phyloP scores from a whole-genome alignment of 2,888 invertebrate species.

The Tricholauxania praeusta region DNA sequence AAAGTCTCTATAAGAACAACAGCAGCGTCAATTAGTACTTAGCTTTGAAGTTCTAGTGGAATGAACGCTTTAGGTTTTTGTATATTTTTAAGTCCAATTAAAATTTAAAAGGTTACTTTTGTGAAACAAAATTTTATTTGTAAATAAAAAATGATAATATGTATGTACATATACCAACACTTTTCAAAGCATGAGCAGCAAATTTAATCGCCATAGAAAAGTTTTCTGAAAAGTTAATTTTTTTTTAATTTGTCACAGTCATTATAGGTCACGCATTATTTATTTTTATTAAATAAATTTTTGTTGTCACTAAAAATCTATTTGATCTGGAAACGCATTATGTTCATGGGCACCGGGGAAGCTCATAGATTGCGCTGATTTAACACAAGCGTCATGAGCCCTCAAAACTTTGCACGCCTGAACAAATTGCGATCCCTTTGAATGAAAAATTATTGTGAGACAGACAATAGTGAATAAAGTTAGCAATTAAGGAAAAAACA shows the following conservation, averaged over 20 bases:
- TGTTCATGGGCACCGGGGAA: no score
- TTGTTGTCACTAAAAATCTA: conserved; percentile 28
- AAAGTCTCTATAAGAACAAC: conserved; percentile 2
- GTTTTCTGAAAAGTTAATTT: no score
- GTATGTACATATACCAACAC: no score
- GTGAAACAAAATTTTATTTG: no score
- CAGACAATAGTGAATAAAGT: background rate
- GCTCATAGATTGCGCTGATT: conserved; percentile 16
- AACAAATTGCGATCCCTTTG: conserved; percentile 20
- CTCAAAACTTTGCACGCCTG: conserved; percentile 31
- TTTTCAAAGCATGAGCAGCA: no score
- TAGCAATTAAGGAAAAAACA: no score
- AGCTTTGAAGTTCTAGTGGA: conserved; percentile 35
- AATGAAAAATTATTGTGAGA: background rate
- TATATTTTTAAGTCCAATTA: no score
- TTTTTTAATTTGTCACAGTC: background rate
- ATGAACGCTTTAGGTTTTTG: background rate
- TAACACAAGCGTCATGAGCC: conserved; percentile 26
- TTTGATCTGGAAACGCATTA: conserved; percentile 33
- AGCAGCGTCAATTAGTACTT: conserved; percentile 16
- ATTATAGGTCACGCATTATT: conserved; percentile 6
- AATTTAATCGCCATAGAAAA: no score
- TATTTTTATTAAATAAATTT: background rate
- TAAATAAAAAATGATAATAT: no score
- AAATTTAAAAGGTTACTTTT: no score